A percentile compares a stretch with the other conserved stretches of the same genome.
Evolutionary conservation across 2,113 vertebrate species (phyloP).

Genomic region (Todiramphus saurophagus): DNA sequence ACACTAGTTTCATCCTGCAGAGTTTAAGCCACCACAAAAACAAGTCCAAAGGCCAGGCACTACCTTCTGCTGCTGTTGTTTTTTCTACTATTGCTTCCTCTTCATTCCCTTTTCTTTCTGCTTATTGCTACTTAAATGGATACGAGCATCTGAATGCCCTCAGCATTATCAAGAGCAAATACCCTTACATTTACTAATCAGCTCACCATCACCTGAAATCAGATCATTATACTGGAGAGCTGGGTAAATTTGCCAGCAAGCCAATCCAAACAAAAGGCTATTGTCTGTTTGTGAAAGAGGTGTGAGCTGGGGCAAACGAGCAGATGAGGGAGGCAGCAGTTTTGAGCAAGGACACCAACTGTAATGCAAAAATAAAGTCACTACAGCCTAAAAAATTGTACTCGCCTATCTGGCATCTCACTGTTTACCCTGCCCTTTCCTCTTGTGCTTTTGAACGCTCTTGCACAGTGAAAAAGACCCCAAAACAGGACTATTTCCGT

Average conservation of each 20-base stretch:
- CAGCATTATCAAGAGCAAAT: neutral
- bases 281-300: neutral
- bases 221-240: neutral
- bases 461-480: neutral
- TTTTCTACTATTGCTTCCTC: neutral
- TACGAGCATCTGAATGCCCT: neutral
- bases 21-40: neutral
- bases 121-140: neutral
- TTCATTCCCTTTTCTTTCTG: neutral
- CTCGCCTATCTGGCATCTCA: neutral
- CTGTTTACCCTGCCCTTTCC: neutral
- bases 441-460: neutral
- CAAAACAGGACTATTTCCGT: neutral
- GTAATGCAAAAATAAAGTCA: neutral
- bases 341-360: neutral
- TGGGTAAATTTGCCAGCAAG: slow-evolving; percentile 15
- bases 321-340: neutral
- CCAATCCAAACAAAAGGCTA: neutral
- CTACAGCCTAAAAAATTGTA: neutral
- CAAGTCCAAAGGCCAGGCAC: neutral
- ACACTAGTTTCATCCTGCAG: neutral
- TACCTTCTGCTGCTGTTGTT: neutral
- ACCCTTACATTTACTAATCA: neutral
- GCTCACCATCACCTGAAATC: neutral
- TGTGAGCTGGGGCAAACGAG: neutral